These are phyloP conservation scores for Tolmerus cingulatus DNA, from an alignment of 2,888 invertebrate species.

Conservation along the genomic window DNA sequence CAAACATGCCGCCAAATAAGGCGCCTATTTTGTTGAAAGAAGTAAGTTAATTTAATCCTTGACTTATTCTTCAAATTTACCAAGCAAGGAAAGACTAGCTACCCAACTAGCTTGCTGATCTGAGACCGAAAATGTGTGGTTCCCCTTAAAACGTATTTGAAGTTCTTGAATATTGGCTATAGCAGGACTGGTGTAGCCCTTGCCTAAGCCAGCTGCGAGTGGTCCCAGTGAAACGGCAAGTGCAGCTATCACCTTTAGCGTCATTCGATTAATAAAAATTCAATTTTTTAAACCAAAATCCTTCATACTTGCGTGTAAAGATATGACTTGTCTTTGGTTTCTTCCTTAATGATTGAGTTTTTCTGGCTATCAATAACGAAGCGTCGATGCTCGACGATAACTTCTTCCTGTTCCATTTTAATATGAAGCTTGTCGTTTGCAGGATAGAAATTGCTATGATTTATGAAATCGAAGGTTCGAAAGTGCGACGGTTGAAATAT, in stretches of 20 bases:
- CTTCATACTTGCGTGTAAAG: slow-evolving; percentile 45
- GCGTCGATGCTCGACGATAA: slow-evolving; percentile 49
- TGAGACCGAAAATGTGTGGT: slow-evolving; percentile 68
- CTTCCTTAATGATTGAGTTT: neutral
- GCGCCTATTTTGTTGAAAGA: slow-evolving; percentile 65
- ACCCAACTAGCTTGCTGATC: slow-evolving; percentile 79
- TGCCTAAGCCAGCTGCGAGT: slow-evolving; percentile 76
- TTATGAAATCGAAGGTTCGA: slow-evolving; percentile 7
- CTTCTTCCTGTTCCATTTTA: slow-evolving; percentile 49
- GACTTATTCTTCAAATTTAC: slow-evolving; percentile 54
- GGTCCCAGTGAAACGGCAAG: slow-evolving; percentile 77
- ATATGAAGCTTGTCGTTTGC: slow-evolving; percentile 14
- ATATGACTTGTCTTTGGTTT: slow-evolving; percentile 27
- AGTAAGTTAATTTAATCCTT: neutral
- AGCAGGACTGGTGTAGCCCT: slow-evolving; percentile 79
- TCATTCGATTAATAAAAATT: neutral
- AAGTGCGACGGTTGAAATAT: slow-evolving; percentile 1
- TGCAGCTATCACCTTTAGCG: slow-evolving; percentile 71
- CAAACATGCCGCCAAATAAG: slow-evolving; percentile 77
- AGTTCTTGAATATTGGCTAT: slow-evolving; percentile 74
- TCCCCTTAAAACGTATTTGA: slow-evolving; percentile 58
- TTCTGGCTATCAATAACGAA: slow-evolving; percentile 45
- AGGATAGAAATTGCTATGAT: slow-evolving; percentile 5
- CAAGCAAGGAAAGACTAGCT: slow-evolving; percentile 75
- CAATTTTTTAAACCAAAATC: neutral